A percentile compares a stretch with the other conserved stretches of the same genome.
phyloP scores from a whole-genome alignment of 2,113 vertebrate species.

The Melospiza melodia region DNA sequence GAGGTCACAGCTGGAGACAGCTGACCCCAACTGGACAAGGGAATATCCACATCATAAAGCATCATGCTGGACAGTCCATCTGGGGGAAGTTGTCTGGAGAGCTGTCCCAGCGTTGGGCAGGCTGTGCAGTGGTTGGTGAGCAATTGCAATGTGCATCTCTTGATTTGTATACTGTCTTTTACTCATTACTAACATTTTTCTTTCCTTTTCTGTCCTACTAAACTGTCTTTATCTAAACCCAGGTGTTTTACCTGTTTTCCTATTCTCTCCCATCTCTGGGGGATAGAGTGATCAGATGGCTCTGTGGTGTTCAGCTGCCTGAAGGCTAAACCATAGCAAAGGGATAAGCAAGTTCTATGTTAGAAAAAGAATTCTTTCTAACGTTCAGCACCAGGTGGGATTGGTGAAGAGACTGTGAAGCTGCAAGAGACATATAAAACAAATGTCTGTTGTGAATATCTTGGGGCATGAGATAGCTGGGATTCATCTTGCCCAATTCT shows the following conservation, averaged over 20 bases:
- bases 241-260: not conserved
- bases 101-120: too few species aligned
- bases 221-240: not conserved
- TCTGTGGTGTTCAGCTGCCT: not conserved
- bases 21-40: not conserved
- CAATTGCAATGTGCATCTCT: not conserved
- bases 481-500: not conserved
- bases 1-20: not conserved
- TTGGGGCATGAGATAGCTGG: not conserved
- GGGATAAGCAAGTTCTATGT: not conserved
- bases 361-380: not conserved
- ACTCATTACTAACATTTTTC: not conserved
- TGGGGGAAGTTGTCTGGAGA: not conserved
- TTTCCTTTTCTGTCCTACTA: not conserved
- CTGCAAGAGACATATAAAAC: not conserved
- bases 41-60: not conserved
- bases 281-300: not conserved
- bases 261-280: not conserved
- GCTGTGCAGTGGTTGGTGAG: not conserved
- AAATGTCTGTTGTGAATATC: not conserved
- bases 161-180: not conserved
- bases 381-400: not conserved
- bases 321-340: not conserved
- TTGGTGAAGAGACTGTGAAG: not conserved
- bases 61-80: not conserved